These are phyloP conservation scores for Tholera decimalis DNA, from an alignment of 2,888 invertebrate species.

Conservation along the genomic window DNA sequence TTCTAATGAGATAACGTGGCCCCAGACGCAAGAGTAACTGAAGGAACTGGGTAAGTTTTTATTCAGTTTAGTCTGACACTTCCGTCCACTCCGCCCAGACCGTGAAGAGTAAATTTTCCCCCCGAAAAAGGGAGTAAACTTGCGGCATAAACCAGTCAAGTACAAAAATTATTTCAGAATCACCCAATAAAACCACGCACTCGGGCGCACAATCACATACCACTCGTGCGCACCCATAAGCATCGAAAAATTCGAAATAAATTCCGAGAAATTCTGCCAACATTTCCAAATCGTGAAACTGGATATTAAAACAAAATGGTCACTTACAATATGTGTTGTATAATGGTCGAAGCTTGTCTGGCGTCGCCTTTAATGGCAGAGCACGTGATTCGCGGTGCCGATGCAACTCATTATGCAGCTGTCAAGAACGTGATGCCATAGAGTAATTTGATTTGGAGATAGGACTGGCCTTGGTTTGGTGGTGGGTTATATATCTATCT, in stretches of 20 bases:
- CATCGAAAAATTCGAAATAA: constrained; percentile 41
- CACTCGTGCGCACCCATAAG: constrained; percentile 20
- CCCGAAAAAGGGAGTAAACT: no score
- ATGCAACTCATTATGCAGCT: constrained; percentile 76
- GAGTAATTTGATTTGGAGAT: constrained; percentile 42
- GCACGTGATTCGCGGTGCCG: constrained; percentile 73
- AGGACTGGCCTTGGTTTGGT: background rate
- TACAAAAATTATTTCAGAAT: constrained; percentile 16
- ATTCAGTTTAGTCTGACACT: no score
- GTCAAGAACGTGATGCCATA: constrained; percentile 68
- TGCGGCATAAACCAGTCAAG: background rate
- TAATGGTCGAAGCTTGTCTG: constrained; percentile 68
- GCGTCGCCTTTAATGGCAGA: constrained; percentile 66
- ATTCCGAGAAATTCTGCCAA: constrained; percentile 48
- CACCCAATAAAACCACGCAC: constrained; percentile 16
- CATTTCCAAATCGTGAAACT: constrained; percentile 57
- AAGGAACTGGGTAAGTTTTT: no score
- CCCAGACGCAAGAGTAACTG: no score
- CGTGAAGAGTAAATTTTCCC: no score
- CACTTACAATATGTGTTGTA: constrained; percentile 63
- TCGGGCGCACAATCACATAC: no score
- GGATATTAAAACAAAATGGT: constrained; percentile 58
- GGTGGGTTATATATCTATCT: no score
- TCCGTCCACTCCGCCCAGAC: no score
- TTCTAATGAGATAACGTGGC: no score